These are phyloP conservation scores for Dreissena rostriformis DNA, from an alignment of 1,140 invertebrate species.

Conservation along the genomic window DNA sequence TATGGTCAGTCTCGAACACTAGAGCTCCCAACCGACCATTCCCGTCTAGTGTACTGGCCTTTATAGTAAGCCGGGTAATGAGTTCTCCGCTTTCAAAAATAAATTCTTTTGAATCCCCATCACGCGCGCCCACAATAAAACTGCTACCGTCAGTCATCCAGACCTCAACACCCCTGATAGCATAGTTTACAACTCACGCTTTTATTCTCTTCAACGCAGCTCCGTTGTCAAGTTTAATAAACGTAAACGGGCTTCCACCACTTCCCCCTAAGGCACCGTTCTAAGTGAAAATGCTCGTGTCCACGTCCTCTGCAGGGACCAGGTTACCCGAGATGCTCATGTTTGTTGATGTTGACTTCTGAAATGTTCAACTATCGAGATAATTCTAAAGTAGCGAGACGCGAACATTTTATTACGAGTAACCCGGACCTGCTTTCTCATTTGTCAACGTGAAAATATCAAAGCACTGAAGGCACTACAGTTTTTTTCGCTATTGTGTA, in stretches of 20 bases:
- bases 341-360: too few relatives aligned
- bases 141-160: constrained; percentile 18
- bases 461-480: too few relatives aligned
- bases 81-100: background rate
- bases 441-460: too few relatives aligned
- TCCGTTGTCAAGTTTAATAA: background rate
- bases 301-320: background rate
- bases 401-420: too few relatives aligned
- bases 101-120: background rate
- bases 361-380: too few relatives aligned
- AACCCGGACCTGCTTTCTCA: too few relatives aligned
- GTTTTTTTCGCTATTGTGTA: too few relatives aligned
- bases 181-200: background rate
- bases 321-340: too few relatives aligned
- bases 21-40: background rate
- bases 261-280: background rate
- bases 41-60: background rate
- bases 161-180: background rate
- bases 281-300: background rate
- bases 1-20: background rate
- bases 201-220: background rate
- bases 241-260: background rate
- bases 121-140: background rate
- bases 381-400: too few relatives aligned
- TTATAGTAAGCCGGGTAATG: background rate